Percentiles rank a stretch among this genome's conserved stretches.
Evolutionary conservation across 2,888 invertebrate genomes (phyloP).

Genomic region (Gryllus longicercus): DNA sequence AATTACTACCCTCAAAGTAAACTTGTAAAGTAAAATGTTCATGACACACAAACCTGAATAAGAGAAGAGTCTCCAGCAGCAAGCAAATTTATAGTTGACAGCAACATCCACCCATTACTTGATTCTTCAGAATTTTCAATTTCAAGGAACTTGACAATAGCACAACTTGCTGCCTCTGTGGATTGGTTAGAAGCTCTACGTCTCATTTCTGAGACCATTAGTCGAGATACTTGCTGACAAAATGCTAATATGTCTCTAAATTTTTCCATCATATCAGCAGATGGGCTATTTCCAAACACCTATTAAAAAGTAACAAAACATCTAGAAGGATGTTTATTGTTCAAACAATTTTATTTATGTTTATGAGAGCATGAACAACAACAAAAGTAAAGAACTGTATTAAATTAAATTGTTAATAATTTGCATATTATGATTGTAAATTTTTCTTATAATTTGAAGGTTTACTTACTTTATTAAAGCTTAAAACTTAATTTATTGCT

Average conservation of each 20-base stretch:
- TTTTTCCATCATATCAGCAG: constrained; percentile 95
- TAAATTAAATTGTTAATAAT: no score
- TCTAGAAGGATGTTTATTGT: neutral
- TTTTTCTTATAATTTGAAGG: no score
- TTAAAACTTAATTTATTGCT: no score
- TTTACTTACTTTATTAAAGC: no score
- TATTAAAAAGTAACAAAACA: constrained; percentile 45
- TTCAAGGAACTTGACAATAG: constrained; percentile 94
- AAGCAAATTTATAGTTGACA: constrained; percentile 85
- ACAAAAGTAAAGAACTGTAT: no score
- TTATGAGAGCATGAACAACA: no score
- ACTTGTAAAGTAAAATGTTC: no score
- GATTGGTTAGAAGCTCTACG: constrained; percentile 94
- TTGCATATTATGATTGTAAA: no score
- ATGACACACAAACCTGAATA: constrained; percentile 64
- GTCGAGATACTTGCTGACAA: constrained; percentile 87
- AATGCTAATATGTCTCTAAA: constrained; percentile 95
- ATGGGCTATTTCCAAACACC: constrained; percentile 90
- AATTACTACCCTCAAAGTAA: no score
- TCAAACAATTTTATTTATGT: no score
- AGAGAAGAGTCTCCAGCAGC: constrained; percentile 86
- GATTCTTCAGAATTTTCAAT: constrained; percentile 92
- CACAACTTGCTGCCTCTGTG: constrained; percentile 91
- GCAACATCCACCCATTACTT: constrained; percentile 94
- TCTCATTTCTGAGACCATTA: constrained; percentile 96